Evolutionary conservation across 2,113 vertebrate species (phyloP).

Genomic region (Meles meles): DNA sequence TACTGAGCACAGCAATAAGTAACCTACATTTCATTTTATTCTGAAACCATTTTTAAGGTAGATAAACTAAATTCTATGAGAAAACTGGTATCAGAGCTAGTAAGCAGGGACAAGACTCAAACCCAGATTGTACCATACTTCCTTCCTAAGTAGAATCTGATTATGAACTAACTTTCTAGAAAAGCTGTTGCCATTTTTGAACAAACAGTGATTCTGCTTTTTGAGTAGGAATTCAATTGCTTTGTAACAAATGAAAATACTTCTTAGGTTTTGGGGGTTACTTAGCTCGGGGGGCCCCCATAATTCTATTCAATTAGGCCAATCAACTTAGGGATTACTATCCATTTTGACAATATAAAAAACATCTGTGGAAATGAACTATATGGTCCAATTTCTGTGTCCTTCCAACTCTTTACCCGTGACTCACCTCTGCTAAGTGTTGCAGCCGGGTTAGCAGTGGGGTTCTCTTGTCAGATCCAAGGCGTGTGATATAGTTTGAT

Average conservation of each 20-base stretch:
- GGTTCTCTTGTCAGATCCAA: conserved; percentile 95
- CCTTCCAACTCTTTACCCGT: neutral
- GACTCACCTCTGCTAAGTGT: conserved; percentile 94
- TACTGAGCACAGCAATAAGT: neutral
- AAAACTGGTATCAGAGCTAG: neutral
- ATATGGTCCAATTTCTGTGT: neutral
- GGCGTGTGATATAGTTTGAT: conserved; percentile 96
- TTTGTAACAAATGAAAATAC: neutral
- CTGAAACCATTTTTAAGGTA: neutral
- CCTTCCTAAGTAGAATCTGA: neutral
- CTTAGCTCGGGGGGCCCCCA: neutral
- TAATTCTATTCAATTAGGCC: neutral
- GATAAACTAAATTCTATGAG: neutral
- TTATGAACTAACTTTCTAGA: neutral
- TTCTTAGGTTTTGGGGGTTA: neutral
- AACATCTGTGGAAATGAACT: neutral
- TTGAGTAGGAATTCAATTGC: neutral
- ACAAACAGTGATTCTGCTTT: neutral
- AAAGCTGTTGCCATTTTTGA: neutral
- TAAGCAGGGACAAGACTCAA: neutral
- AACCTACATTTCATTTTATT: neutral
- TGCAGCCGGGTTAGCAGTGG: conserved; percentile 93
- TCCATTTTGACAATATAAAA: conserved; percentile 30
- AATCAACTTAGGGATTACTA: neutral
- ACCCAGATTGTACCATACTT: neutral